These are phyloP conservation scores for Spea multiplicata DNA, from an alignment of 2,113 vertebrate species.

Conservation along the genomic window DNA sequence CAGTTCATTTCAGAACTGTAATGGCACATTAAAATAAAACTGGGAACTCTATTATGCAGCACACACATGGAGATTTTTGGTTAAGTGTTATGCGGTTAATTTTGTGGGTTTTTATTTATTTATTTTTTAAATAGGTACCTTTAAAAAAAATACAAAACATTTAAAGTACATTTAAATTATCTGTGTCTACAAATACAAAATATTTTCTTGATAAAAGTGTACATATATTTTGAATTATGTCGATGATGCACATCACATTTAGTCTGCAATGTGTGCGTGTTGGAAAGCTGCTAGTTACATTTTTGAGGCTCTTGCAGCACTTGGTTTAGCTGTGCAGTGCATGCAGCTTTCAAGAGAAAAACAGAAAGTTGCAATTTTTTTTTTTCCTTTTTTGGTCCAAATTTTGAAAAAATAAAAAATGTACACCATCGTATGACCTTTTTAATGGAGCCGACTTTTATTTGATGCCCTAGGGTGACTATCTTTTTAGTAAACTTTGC, in stretches of 20 bases:
- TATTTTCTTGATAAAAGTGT: neutral
- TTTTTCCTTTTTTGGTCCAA: slow-evolving; percentile 34
- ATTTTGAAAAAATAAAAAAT: slow-evolving; percentile 1
- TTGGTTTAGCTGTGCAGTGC: slow-evolving; percentile 12
- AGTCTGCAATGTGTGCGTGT: slow-evolving; percentile 50
- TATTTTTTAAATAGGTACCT: slow-evolving; percentile 1
- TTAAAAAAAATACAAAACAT: slow-evolving; percentile 17
- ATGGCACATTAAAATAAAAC: slow-evolving; percentile 11
- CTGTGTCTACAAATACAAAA: slow-evolving; percentile 2
- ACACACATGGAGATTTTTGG: slow-evolving; percentile 62
- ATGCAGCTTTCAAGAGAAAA: slow-evolving; percentile 15
- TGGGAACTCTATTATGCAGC: slow-evolving; percentile 34
- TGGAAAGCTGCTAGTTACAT: slow-evolving; percentile 19
- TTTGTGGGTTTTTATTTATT: neutral
- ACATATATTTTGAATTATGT: slow-evolving; percentile 43
- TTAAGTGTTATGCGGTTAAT: slow-evolving; percentile 59
- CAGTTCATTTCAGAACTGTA: neutral
- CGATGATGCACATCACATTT: slow-evolving; percentile 51
- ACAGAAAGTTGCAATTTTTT: slow-evolving; percentile 10
- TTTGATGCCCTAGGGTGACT: slow-evolving; percentile 53
- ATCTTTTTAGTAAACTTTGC: slow-evolving; percentile 53
- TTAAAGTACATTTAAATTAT: slow-evolving; percentile 2
- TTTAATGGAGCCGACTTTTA: slow-evolving; percentile 46
- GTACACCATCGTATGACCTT: neutral
- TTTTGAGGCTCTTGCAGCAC: neutral